Conservation (phyloP, 2,888 invertebrate species). For the Allygus modestus region DNA sequence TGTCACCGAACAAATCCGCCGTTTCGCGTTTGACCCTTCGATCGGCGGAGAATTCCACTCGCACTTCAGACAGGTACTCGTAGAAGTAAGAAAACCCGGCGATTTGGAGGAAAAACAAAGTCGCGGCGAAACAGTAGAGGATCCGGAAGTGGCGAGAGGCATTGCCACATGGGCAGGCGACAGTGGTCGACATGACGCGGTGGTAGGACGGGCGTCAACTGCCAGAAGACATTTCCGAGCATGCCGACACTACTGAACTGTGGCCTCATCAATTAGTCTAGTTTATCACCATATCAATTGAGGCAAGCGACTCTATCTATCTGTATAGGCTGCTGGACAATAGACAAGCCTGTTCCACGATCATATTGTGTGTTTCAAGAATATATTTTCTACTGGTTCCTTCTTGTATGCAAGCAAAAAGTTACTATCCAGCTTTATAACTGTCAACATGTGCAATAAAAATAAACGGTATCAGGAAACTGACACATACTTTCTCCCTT, state of each 20-base stretch:
- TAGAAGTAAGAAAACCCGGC: slow-evolving; percentile 15
- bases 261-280: slow-evolving; percentile 31
- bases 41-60: background rate
- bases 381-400: too few relatives aligned
- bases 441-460: too few relatives aligned
- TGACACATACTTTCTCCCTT: too few relatives aligned
- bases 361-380: too few relatives aligned
- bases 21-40: slow-evolving; percentile 9
- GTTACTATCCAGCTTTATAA: too few relatives aligned
- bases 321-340: background rate
- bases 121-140: background rate
- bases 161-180: background rate
- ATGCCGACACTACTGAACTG: slow-evolving; percentile 15
- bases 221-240: background rate
- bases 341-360: too few relatives aligned
- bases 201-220: background rate
- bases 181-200: background rate
- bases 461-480: too few relatives aligned
- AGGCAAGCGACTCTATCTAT: background rate
- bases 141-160: background rate
- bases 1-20: slow-evolving; percentile 17
- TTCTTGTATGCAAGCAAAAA: too few relatives aligned
- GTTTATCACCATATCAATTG: slow-evolving; percentile 17
- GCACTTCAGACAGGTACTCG: background rate
- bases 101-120: slow-evolving; percentile 1